These are phyloP conservation scores for Halocaridina rubra DNA, from an alignment of 2,888 invertebrate genomes.

Conservation along the genomic window DNA sequence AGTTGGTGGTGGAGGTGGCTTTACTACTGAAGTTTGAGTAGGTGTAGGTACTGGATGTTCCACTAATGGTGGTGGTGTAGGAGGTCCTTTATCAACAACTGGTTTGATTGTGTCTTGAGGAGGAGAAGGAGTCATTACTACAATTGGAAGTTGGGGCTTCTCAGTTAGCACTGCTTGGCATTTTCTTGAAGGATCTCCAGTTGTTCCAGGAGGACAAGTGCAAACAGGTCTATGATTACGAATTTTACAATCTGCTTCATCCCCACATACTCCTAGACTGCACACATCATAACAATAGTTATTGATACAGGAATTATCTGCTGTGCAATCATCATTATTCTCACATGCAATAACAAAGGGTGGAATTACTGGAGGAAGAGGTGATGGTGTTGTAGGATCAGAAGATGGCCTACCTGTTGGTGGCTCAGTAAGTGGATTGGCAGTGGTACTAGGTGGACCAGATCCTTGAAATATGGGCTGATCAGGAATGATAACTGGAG, in stretches of 20 bases:
- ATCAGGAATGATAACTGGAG: background rate
- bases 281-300: slow-evolving; percentile 83
- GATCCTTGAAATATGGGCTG: slow-evolving; percentile 7
- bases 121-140: background rate
- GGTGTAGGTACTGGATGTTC: slow-evolving; percentile 24
- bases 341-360: slow-evolving; percentile 67
- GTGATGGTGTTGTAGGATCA: background rate
- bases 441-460: slow-evolving; percentile 23
- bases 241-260: slow-evolving; percentile 82
- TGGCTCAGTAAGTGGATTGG: slow-evolving; percentile 25
- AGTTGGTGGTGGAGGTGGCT: slow-evolving; percentile 61
- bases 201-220: slow-evolving; percentile 80
- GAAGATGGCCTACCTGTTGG: background rate
- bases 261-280: slow-evolving; percentile 75
- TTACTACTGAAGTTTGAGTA: slow-evolving; percentile 17
- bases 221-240: slow-evolving; percentile 76
- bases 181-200: slow-evolving; percentile 80
- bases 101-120: background rate
- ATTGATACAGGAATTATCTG: slow-evolving; percentile 79
- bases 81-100: slow-evolving; percentile 4
- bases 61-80: slow-evolving; percentile 14
- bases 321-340: slow-evolving; percentile 67
- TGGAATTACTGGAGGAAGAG: slow-evolving; percentile 21
- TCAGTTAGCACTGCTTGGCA: slow-evolving; percentile 33
- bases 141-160: background rate